Percentiles rank a stretch among this genome's conserved stretches.
Evolutionary conservation across 2,113 vertebrate species (phyloP).

Genomic region (Sphaerodactylus townsendi): DNA sequence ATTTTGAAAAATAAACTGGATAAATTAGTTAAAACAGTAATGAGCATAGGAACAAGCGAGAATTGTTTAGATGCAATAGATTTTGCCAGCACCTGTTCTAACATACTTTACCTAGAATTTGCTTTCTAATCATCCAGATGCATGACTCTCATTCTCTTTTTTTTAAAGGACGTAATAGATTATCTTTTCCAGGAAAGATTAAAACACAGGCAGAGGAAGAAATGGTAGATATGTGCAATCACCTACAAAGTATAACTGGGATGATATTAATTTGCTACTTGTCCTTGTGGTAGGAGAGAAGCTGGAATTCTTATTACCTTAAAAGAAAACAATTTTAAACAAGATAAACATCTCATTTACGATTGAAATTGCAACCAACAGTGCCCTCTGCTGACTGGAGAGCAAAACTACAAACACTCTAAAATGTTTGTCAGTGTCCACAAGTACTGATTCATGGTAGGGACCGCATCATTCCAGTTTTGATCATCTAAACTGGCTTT

Average conservation of each 20-base stretch:
- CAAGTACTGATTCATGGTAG: too few species aligned
- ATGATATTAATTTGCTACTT: not conserved
- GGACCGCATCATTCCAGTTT: too few species aligned
- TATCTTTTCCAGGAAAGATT: not conserved
- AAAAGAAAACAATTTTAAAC: rapidly evolving
- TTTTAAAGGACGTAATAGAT: not conserved
- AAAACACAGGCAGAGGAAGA: not conserved
- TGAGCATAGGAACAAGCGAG: not conserved
- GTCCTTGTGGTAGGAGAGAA: not conserved
- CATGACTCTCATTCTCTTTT: rapidly evolving
- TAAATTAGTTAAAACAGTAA: not conserved
- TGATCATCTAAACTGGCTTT: too few species aligned
- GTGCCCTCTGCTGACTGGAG: not conserved
- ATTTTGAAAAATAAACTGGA: not conserved
- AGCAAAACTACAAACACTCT: not conserved
- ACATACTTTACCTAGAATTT: not conserved
- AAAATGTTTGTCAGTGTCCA: not conserved
- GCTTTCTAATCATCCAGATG: not conserved
- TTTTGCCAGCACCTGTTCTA: not conserved
- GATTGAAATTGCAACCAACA: rapidly evolving
- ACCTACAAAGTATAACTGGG: rapidly evolving
- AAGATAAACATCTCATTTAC: not conserved
- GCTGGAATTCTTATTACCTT: rapidly evolving
- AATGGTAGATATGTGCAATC: rapidly evolving
- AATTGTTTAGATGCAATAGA: not conserved